A percentile compares a stretch with the other conserved stretches of the same genome.
Evolutionary conservation across 2,113 vertebrate genomes (phyloP).

Genomic region (Harpagus bidentatus): DNA sequence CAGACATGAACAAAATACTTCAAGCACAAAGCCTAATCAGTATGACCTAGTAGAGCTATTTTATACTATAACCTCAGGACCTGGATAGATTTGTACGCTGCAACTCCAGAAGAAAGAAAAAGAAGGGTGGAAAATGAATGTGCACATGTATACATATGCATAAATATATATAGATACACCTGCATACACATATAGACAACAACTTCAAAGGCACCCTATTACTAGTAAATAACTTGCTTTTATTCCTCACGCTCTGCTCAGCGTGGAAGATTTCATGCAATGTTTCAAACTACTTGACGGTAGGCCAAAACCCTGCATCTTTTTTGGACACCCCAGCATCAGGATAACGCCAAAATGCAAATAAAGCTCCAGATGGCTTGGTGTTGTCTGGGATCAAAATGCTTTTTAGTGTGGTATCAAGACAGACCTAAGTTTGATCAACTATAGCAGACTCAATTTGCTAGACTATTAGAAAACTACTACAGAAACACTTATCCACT

Average conservation of each 20-base stretch:
- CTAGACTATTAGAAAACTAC: not conserved
- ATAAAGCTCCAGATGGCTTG: not conserved
- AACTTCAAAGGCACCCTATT: not conserved
- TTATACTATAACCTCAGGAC: not conserved
- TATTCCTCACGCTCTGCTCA: not conserved
- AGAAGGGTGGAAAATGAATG: not conserved
- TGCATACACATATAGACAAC: not conserved
- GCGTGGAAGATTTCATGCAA: not conserved
- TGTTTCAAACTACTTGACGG: not conserved
- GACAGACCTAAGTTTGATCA: not conserved
- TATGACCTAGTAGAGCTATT: not conserved
- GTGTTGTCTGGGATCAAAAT: not conserved
- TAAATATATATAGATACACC: not conserved
- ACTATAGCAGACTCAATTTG: not conserved
- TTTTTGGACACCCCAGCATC: not conserved
- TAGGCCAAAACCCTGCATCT: not conserved
- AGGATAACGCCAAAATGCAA: not conserved
- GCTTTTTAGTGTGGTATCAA: not conserved
- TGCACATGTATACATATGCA: not conserved
- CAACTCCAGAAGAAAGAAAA: not conserved
- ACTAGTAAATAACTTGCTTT: not conserved
- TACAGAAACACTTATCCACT: not conserved
- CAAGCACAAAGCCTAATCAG: not conserved
- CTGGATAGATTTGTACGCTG: not conserved
- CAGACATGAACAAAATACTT: not conserved